Evolutionary conservation across 2,888 invertebrate genomes (phyloP).

Genomic region (Plebejus melissa): DNA sequence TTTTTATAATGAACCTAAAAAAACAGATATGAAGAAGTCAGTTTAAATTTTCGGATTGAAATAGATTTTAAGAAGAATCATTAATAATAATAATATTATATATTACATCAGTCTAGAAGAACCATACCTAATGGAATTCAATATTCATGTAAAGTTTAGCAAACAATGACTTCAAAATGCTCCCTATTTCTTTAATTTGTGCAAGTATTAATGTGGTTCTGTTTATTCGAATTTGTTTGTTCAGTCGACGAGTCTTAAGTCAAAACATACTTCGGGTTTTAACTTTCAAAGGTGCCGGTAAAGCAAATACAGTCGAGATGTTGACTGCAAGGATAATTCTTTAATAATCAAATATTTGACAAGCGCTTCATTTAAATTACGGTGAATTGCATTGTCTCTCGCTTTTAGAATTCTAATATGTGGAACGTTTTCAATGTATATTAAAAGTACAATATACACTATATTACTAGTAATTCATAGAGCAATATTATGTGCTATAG

Average conservation of each 20-base stretch:
- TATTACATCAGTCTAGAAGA: not conserved
- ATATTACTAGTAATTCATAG: not conserved
- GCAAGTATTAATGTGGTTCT: slow-evolving; percentile 66
- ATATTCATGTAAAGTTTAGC: slow-evolving; percentile 55
- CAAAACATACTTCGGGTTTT: slow-evolving; percentile 77
- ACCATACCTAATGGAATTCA: slow-evolving; percentile 37
- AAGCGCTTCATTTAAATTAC: slow-evolving; percentile 54
- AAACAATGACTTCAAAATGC: slow-evolving; percentile 62
- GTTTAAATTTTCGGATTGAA: not conserved
- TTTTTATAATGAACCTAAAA: no score
- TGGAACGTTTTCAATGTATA: slow-evolving; percentile 26
- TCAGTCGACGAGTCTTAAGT: slow-evolving; percentile 70
- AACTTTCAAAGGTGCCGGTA: slow-evolving; percentile 75
- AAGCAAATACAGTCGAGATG: slow-evolving; percentile 67
- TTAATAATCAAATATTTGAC: slow-evolving; percentile 63
- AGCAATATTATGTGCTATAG: not conserved
- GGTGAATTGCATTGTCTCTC: slow-evolving; percentile 63
- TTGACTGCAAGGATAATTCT: slow-evolving; percentile 62
- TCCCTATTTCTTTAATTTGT: slow-evolving; percentile 73
- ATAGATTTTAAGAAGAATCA: not conserved
- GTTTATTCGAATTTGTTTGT: slow-evolving; percentile 65
- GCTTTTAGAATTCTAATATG: slow-evolving; percentile 40
- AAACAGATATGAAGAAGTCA: no score
- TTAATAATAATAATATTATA: not conserved
- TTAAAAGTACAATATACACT: not conserved